Evolutionary conservation across 2,888 invertebrate species (phyloP), one percentile per base, ranked within the genome.

Genomic region (Hypsopygia costalis): DNA sequence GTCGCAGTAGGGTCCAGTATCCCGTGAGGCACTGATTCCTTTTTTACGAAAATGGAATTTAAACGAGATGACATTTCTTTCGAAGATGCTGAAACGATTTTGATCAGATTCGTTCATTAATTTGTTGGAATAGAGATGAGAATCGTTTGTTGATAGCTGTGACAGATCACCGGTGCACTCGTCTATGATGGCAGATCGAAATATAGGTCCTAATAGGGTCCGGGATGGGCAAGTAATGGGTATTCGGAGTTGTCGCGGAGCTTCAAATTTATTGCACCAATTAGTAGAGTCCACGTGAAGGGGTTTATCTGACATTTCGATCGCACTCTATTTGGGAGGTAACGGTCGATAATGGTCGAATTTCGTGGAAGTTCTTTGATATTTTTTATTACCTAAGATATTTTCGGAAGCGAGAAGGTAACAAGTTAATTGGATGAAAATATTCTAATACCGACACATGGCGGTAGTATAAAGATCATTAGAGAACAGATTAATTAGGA

Each of bases 261-360:
- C 71, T 59, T 64, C 59, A 71, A 82, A 88, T 88, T 87, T 88
- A 88, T 87, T 83, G 75, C 81, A 66, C 85, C 86, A 88, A 88
- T 88, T 88, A 88, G 88, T 83, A 75, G 76, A 63, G 78, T 65
- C 82, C 70, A 74, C 79, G 70, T 76, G 82, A 78, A 82, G 62
- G 81, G 68, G 77, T 69, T 81, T 85, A 86, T 86, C 86, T 58
- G 32, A 44, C 50, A 62, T 59, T 65, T 71, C 58, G 65, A 87
- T 86, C 88, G 62, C 70, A 57, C 72, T 78, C 86, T 85, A 86
- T 87, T 87, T 87, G 87, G 87, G 88, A 81, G 88, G 86, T 86
- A 85, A 69, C 73, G 73, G 73, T 73, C 71, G 78, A 77, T 85
- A 86, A 85, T 80, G 81, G 80, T 58, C 73, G 71, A 73, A 75